Percentiles rank a stretch among this genome's conserved stretches.
These are phyloP conservation scores for Mormoops blainvillei DNA, from an alignment of 2,113 vertebrate species.

Conservation along the genomic window DNA sequence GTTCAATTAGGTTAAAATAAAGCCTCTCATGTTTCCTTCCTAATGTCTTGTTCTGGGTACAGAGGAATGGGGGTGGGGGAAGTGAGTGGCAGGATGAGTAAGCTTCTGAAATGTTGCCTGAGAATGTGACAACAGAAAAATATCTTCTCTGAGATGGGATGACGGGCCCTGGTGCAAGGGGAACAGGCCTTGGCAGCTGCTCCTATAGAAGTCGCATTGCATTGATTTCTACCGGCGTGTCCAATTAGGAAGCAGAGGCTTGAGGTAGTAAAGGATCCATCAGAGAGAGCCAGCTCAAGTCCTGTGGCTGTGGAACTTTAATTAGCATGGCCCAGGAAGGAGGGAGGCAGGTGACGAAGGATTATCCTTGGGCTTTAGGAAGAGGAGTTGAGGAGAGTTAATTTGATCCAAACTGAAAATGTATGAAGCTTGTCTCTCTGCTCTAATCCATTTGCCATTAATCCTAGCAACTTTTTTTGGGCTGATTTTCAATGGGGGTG, in stretches of 20 bases:
- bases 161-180: background rate
- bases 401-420: background rate
- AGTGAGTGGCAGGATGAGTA: constrained; percentile 11
- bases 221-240: background rate
- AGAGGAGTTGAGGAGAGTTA: background rate
- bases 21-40: constrained; percentile 61
- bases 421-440: background rate
- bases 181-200: background rate
- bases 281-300: background rate
- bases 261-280: background rate
- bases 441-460: background rate
- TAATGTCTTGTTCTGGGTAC: constrained; percentile 54
- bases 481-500: background rate
- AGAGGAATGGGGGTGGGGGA: background rate
- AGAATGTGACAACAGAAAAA: constrained; percentile 23
- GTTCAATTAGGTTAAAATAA: constrained; percentile 67
- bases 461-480: background rate
- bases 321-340: background rate
- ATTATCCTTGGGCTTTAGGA: background rate
- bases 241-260: background rate
- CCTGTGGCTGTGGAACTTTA: background rate
- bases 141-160: background rate
- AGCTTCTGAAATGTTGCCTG: constrained; percentile 43
- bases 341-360: background rate
- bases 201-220: background rate